Percentiles rank a stretch among this genome's conserved stretches.
Conservation (phyloP, 2,888 invertebrate genomes). For the Microctonus hyperodae region DNA sequence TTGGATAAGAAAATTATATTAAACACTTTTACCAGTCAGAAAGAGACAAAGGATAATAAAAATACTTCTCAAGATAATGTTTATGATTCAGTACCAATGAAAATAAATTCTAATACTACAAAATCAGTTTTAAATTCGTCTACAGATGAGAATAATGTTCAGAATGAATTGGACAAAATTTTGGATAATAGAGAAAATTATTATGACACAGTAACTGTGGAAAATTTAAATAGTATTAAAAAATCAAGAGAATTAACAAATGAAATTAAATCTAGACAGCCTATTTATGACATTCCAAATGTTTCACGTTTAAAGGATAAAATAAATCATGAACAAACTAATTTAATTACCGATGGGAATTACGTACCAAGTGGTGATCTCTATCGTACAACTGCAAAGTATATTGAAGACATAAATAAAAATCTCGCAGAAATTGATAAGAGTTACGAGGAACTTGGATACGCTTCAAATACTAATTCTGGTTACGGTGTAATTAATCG, state of each 20-base stretch:
- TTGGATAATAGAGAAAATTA: conserved; percentile 26
- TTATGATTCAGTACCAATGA: conserved; percentile 45
- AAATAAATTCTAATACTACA: conserved; percentile 28
- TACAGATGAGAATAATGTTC: not conserved
- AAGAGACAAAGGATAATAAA: conserved; percentile 29
- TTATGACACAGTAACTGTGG: conserved; percentile 32
- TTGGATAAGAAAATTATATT: conserved; percentile 43
- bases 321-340: conserved; percentile 22
- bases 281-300: conserved; percentile 55
- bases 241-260: conserved; percentile 8
- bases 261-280: conserved; percentile 39
- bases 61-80: conserved; percentile 34
- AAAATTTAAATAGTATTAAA: conserved; percentile 23
- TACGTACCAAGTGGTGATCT: conserved; percentile 57
- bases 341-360: conserved; percentile 44
- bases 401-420: conserved; percentile 57
- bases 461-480: conserved; percentile 30
- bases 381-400: conserved; percentile 53
- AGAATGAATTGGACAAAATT: conserved; percentile 4
- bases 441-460: conserved; percentile 52
- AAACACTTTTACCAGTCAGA: conserved; percentile 49
- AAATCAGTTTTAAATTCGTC: conserved; percentile 22
- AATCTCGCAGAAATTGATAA: conserved; percentile 59
- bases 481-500: conserved; percentile 16
- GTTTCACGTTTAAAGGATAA: conserved; percentile 35